Conservation (phyloP, 2,888 invertebrate species). For the Embidobia sp. region DNA sequence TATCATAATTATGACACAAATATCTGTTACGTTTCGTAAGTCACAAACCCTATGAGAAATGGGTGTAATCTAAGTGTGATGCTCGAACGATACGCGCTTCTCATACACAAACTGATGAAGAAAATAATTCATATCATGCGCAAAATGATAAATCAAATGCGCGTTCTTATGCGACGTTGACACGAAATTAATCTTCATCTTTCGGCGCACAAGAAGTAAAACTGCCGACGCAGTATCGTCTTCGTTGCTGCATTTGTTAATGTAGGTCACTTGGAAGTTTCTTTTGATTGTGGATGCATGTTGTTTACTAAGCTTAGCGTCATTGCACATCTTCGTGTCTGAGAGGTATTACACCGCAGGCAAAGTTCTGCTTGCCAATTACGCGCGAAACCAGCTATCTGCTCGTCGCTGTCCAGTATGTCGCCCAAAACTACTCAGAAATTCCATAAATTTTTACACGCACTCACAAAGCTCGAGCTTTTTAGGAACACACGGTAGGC, state of each 20-base stretch:
- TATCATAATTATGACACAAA: too few relatives aligned
- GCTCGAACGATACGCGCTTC: not conserved
- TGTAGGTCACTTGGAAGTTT: slow-evolving; percentile 67
- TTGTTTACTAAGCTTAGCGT: slow-evolving; percentile 71
- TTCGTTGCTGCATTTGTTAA: slow-evolving; percentile 40
- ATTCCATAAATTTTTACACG: slow-evolving; percentile 57
- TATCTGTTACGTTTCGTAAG: too few relatives aligned
- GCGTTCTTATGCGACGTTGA: slow-evolving; percentile 14
- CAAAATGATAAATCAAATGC: slow-evolving; percentile 33
- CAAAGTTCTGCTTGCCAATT: slow-evolving; percentile 52
- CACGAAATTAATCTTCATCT: slow-evolving; percentile 46
- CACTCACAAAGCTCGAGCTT: slow-evolving; percentile 42
- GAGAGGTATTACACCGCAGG: slow-evolving; percentile 68
- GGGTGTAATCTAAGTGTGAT: slow-evolving; percentile 4
- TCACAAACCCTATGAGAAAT: slow-evolving; percentile 1
- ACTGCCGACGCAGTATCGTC: slow-evolving; percentile 14
- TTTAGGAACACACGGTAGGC: slow-evolving; percentile 30
- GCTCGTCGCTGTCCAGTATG: slow-evolving; percentile 45
- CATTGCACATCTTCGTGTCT: slow-evolving; percentile 68
- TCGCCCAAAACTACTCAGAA: slow-evolving; percentile 56
- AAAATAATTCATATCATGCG: slow-evolving; percentile 32
- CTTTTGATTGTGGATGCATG: slow-evolving; percentile 72
- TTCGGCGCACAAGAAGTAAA: slow-evolving; percentile 34
- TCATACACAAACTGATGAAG: slow-evolving; percentile 12
- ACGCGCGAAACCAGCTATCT: slow-evolving; percentile 50